Percentiles rank a stretch among this genome's conserved stretches.
Evolutionary conservation across 2,113 vertebrate genomes (phyloP).

Genomic region (Chitala chitala): DNA sequence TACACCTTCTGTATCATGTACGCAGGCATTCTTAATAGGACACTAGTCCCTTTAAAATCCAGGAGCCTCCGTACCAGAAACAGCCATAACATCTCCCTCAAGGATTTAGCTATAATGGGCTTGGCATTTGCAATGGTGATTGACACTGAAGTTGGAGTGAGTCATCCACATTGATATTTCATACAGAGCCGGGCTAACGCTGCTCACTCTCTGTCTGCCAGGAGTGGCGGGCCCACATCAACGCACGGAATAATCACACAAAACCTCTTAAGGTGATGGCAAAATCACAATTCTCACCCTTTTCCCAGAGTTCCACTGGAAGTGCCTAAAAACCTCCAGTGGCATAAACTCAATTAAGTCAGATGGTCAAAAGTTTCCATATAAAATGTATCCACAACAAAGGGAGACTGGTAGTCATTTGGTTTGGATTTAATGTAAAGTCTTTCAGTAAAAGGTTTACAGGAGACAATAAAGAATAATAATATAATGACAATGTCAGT

Average conservation of each 20-base stretch:
- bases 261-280: background rate
- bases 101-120: slow-evolving; percentile 61
- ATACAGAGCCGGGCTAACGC: slow-evolving; percentile 47
- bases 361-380: background rate
- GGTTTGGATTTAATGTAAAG: background rate
- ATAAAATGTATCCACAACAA: background rate
- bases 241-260: slow-evolving; percentile 21
- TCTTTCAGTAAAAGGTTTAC: background rate
- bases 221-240: slow-evolving; percentile 32
- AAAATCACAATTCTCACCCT: slow-evolving; percentile 3
- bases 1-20: slow-evolving; percentile 23
- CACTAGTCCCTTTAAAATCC: slow-evolving; percentile 43
- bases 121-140: slow-evolving; percentile 67
- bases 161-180: slow-evolving; percentile 68
- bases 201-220: slow-evolving; percentile 39
- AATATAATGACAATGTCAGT: background rate
- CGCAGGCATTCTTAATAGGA: slow-evolving; percentile 34
- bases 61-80: slow-evolving; percentile 44
- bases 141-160: slow-evolving; percentile 64
- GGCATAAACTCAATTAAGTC: background rate
- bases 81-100: slow-evolving; percentile 56
- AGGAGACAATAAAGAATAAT: background rate
- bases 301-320: background rate
- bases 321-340: background rate
- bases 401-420: background rate